Conservation (phyloP, 2,888 invertebrate species). For the Apomyelois bistriatella region DNA sequence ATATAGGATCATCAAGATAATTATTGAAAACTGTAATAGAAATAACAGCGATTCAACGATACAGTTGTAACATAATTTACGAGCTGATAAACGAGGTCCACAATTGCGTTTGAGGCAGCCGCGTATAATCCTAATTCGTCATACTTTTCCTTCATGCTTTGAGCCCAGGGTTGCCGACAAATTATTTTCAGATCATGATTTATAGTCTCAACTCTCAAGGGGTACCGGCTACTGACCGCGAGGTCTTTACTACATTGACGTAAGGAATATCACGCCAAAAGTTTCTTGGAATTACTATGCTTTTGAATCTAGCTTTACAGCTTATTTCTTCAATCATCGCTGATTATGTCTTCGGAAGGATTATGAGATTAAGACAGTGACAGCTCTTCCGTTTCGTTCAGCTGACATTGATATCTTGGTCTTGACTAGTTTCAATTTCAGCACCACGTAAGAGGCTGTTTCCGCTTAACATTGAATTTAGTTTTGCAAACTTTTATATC, state of each 20-base stretch:
- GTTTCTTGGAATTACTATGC: not conserved
- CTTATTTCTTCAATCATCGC: not conserved
- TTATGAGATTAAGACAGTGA: conserved; percentile 18
- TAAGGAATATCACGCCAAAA: conserved; percentile 5
- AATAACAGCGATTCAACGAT: conserved; percentile 4
- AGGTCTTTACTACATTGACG: conserved; percentile 9
- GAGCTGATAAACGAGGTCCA: conserved; percentile 21
- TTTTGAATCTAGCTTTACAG: conserved; percentile 1
- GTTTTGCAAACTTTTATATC: not conserved
- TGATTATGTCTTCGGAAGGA: not conserved
- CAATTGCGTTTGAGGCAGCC: conserved; percentile 21
- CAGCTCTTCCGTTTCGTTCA: conserved; percentile 31
- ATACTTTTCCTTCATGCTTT: conserved; percentile 54
- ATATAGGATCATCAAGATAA: too few relatives aligned
- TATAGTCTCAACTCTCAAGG: conserved; percentile 17
- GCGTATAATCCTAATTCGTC: conserved; percentile 54
- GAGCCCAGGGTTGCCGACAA: conserved; percentile 33
- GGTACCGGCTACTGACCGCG: conserved; percentile 18
- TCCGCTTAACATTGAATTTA: not conserved
- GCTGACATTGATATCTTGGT: conserved; percentile 4
- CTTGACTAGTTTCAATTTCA: conserved; percentile 4
- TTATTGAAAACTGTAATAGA: not conserved
- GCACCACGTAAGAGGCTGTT: not conserved
- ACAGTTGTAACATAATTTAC: conserved; percentile 25
- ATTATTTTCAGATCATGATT: conserved; percentile 24